Conservation (phyloP, 2,113 vertebrate genomes). For the Trinectes maculatus region DNA sequence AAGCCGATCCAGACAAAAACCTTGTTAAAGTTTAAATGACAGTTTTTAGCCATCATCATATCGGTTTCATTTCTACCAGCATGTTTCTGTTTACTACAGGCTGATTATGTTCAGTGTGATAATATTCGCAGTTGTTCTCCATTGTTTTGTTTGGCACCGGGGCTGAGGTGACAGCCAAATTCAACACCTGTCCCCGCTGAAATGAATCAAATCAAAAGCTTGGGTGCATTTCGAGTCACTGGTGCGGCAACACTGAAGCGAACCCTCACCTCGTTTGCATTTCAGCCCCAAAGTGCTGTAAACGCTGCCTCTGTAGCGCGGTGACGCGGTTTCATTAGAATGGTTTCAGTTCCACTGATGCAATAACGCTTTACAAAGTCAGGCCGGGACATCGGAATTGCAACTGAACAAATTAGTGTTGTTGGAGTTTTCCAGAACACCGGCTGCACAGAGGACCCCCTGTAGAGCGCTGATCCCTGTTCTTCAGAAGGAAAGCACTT, state of each 20-base stretch:
- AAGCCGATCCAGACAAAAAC: constrained; percentile 1
- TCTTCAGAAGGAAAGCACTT: constrained; percentile 58
- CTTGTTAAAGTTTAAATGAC: not conserved
- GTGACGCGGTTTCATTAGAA: not conserved
- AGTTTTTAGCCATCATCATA: not conserved
- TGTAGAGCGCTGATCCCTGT: constrained; percentile 40
- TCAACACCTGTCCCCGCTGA: not conserved
- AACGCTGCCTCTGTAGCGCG: too few species aligned
- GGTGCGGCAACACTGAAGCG: not conserved
- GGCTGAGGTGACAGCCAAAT: not conserved
- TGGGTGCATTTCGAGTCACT: not conserved
- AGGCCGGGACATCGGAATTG: constrained; percentile 25
- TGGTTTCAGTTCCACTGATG: not conserved
- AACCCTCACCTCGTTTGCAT: not conserved
- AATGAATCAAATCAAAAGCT: constrained; percentile 8
- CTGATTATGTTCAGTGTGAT: not conserved
- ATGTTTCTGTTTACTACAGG: not conserved
- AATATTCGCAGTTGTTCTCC: too few species aligned
- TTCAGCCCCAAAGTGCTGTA: not conserved
- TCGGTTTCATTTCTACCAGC: not conserved
- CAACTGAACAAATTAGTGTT: constrained; percentile 45
- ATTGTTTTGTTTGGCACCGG: not conserved
- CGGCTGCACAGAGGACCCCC: constrained; percentile 39
- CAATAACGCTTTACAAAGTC: constrained; percentile 10
- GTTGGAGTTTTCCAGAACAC: constrained; percentile 30